These are phyloP conservation scores for Nezara viridula DNA, from an alignment of 2,888 invertebrate genomes.

Conservation along the genomic window DNA sequence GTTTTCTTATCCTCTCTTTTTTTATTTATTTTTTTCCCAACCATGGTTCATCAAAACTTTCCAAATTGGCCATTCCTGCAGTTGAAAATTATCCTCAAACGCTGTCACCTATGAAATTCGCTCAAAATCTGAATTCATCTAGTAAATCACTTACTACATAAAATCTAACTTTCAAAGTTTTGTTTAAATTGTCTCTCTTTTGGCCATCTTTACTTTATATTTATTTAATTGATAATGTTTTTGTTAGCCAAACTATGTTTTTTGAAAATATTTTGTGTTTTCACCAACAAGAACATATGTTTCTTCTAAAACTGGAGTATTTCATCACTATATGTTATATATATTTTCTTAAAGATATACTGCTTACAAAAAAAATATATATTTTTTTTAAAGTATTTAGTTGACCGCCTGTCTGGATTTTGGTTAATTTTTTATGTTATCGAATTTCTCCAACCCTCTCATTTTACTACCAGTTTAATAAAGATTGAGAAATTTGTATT, in stretches of 20 bases:
- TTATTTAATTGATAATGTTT: background rate
- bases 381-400: conserved; percentile 20
- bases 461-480: background rate
- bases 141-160: background rate
- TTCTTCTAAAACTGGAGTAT: background rate
- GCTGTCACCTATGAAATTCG: background rate
- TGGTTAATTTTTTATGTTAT: background rate
- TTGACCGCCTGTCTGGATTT: conserved; percentile 28
- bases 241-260: background rate
- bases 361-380: background rate
- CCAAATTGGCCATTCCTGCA: conserved; percentile 8
- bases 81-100: background rate
- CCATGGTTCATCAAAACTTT: background rate
- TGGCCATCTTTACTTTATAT: background rate
- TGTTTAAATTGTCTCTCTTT: conserved; percentile 22
- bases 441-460: background rate
- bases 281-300: conserved; percentile 36
- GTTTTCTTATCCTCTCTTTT: background rate
- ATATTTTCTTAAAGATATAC: background rate
- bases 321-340: background rate
- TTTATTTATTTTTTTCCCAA: background rate
- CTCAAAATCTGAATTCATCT: background rate
- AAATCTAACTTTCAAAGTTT: background rate
- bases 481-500: background rate
- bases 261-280: conserved; percentile 2